Base-by-base conservation (phyloP, 2,888 invertebrate species). In the Tipula lateralis region DNA sequence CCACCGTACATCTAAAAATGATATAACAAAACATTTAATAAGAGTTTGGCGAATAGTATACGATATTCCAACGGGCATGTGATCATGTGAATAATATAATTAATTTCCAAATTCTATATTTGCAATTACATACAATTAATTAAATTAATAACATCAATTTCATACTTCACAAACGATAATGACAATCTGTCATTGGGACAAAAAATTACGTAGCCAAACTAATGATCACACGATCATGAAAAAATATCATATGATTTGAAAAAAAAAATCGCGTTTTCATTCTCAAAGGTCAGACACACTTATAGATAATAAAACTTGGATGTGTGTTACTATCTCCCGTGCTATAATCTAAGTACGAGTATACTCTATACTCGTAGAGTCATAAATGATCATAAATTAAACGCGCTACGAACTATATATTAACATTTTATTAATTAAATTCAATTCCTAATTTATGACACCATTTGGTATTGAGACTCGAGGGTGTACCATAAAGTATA, bases 1-100 rank as follows among this genome's bases (percentile, higher is more conserved):
- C 97, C 98, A 87, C 97, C 97, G 90, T 98, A 94, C 94, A 94
- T 94, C 89, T 89, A 30, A 44, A 84, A 83, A 30, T 50, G n/a
- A 16, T n/a, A 44, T 32, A 44, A 44, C 5, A 84, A 13, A 24
- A 1, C 9, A 13, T n/a, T 29, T 30, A 36, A 9, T 19, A n/a
- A n/a, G n/a, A n/a, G n/a, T n/a, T n/a, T n/a, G n/a, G n/a, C n/a
- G n/a, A n/a, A n/a, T n/a, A n/a, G n/a, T n/a, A n/a, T n/a, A n/a
- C n/a, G n/a, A n/a, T n/a, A n/a, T n/a, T n/a, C n/a, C n/a, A n/a
- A n/a, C n/a, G n/a, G n/a, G n/a, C n/a, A n/a, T n/a, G n/a, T n/a
- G n/a, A n/a, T n/a, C n/a, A n/a, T n/a, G n/a, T n/a, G n/a, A n/a
- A 36, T 36, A 36, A 9, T 34, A 36, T 9, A 32, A 32, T 32